Evolutionary conservation across 2,888 invertebrate species (phyloP), one percentile per base, ranked within the genome.

Genomic region (Nesidiocoris tenuis): DNA sequence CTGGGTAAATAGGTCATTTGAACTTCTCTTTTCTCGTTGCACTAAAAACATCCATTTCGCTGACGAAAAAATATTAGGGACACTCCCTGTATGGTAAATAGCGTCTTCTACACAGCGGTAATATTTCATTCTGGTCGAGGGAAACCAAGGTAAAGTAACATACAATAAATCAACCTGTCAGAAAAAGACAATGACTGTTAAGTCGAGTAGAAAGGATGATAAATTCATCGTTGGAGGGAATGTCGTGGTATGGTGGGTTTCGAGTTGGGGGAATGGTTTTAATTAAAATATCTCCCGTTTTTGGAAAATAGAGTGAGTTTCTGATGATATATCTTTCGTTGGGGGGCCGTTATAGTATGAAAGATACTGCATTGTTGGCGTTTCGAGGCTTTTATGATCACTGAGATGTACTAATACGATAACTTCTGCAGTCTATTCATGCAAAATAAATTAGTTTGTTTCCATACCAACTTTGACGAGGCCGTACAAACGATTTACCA

Each of bases 191-290:
- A 75, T 75, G 74, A 75, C 59, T 66, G 74, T 59, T 66, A 75
- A 75, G 66, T 75, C 74, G 74, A 59, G 74, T 66, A 66, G 74
- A 75, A 75, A 66, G 74, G 74, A 75, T 75, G 74, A 75, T 75
- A 75, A 75, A 75, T 75, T 75, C 74, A 75, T 75, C 59, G 61
- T 19, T 61, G 72, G 22, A 61, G 23, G 67, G 63, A 39, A 39
- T 12, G 39, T 39, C 5, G 12, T 39, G 39, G 39, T 39, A 7
- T 3, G 39, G 12, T 39, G 39, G 39, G 39, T 39, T 39, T 39
- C 39, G 39, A 39, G 39, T 39, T 7, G 12, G 39, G 39, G 39
- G 39, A 39, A 39, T 39, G 72, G 2, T 7, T 61, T 63, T 72
- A 72, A 72, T 72, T 61, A 72, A 72, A 72, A 72, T 72, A 72